A percentile compares a stretch with the other conserved stretches of the same genome.
Evolutionary conservation across 2,113 vertebrate genomes (phyloP).

Genomic region (Neotoma lepida): DNA sequence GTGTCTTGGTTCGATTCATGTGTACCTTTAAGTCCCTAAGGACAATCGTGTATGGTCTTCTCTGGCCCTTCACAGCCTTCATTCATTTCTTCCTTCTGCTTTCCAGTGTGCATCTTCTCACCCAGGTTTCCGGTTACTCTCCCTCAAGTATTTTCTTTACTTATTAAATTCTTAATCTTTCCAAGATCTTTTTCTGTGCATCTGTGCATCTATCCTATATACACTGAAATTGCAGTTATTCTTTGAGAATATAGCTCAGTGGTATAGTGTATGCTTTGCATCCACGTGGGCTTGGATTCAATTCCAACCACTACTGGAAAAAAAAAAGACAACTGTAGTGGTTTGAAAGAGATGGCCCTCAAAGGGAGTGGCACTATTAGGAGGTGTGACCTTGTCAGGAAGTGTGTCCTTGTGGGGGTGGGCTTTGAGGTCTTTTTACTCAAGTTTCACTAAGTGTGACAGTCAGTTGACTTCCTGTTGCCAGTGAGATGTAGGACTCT

Average conservation of each 20-base stretch:
- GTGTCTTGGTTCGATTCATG: neutral
- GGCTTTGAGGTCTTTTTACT: too few relatives aligned
- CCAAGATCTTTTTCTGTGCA: neutral
- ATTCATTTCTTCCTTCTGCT: constrained; percentile 24
- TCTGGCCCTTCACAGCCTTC: neutral
- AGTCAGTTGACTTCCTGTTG: too few relatives aligned
- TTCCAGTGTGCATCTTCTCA: neutral
- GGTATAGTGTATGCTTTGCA: neutral
- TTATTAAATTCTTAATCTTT: constrained; percentile 46
- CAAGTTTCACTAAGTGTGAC: too few relatives aligned
- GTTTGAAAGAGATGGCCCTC: too few relatives aligned
- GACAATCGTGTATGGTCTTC: neutral
- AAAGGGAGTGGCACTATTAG: too few relatives aligned
- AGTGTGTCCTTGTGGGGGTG: too few relatives aligned
- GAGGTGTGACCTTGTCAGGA: too few relatives aligned
- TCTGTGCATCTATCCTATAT: neutral
- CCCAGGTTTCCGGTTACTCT: neutral
- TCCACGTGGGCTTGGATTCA: neutral
- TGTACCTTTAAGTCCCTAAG: neutral
- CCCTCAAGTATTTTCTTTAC: constrained; percentile 21
- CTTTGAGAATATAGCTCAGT: neutral
- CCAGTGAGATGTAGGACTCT: too few relatives aligned
- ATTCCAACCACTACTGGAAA: neutral
- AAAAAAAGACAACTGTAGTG: neutral
- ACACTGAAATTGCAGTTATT: neutral